These are phyloP conservation scores for Octopus bimaculoides DNA, from an alignment of 1,140 invertebrate species.

Conservation along the genomic window DNA sequence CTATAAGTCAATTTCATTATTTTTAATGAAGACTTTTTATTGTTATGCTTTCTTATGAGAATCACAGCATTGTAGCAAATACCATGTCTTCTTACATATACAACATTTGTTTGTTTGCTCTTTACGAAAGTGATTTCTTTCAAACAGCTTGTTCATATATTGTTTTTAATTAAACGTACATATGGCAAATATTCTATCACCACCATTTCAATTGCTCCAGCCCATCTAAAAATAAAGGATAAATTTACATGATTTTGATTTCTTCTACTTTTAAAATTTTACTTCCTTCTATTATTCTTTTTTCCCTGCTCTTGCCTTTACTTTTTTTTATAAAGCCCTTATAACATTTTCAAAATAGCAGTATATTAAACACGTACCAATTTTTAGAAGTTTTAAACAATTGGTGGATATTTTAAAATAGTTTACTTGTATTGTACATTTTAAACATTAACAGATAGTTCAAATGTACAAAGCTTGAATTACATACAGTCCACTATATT, in stretches of 20 bases:
- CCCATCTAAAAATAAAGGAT: conserved; percentile 2
- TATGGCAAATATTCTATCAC: conserved; percentile 2
- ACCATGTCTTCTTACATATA: background rate
- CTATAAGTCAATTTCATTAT: conserved; percentile 1
- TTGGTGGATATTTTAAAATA: conserved; percentile 1
- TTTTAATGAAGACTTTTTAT: conserved; percentile 2
- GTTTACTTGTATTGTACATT: background rate
- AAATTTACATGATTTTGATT: conserved; percentile 7
- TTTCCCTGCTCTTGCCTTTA: background rate
- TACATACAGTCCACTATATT: background rate
- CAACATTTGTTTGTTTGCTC: conserved; percentile 5
- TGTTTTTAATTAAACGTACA: background rate
- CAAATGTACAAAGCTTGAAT: background rate
- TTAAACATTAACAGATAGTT: conserved; percentile 2
- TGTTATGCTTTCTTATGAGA: conserved; percentile 2
- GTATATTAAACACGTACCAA: background rate
- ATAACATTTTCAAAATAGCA: background rate
- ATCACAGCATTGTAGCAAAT: background rate
- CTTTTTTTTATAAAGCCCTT: background rate
- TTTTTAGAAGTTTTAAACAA: background rate
- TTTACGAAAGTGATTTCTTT: conserved; percentile 2
- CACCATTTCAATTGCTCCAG: background rate
- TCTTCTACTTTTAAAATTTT: background rate
- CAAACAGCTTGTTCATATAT: background rate
- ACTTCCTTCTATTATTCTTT: conserved; percentile 7